Base-by-base conservation (phyloP, 2,888 invertebrate species). In the Creontiades dilutus region DNA sequence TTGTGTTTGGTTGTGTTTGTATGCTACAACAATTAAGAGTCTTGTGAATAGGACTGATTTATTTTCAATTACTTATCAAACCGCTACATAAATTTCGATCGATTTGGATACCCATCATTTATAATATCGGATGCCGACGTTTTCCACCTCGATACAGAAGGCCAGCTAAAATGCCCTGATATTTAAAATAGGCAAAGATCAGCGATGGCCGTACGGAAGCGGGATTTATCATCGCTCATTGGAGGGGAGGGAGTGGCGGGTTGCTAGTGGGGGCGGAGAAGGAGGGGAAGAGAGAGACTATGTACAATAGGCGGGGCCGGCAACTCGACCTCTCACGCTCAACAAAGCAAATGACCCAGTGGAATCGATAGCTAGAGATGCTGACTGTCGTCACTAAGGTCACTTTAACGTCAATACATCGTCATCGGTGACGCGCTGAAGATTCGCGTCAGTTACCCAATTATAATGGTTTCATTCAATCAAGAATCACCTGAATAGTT, bases 301-400 rank as follows among this genome's bases (percentile, higher is more conserved):
- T 37, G 78, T 78, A 78, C 78, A 78, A 78, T 78, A 78, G 78
- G 78, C 78, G 78, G 78, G 46, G 78, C 78, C 46, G 46, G 37
- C 78, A 85, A 57, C 57, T 55, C 85, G 85, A 85, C 85, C 85
- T 85, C 57, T 57, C 37, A 85, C 85, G 85, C 85, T 85, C 85
- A 27, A 57, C 85, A 85, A 85, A 85, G 85, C 57, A 85, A 85
- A 85, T 85, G 85, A 85, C 57, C 85, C 61, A 37, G 57, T 23
- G 78, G 28, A 82, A 82, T 82, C 57, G 57, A 85, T 85, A 55
- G 55, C n/a, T 37, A 57, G 85, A 85, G 85, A 85, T 85, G 55
- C n/a, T 57, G 61, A 57, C 85, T 55, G 57, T 57, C 85, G 85
- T 85, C 85, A 61, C 85, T 85, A 85, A 85, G 85, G 85, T 61